Evolutionary conservation across 1,140 invertebrate genomes (phyloP).

Genomic region (Drosophila subpulchrella): DNA sequence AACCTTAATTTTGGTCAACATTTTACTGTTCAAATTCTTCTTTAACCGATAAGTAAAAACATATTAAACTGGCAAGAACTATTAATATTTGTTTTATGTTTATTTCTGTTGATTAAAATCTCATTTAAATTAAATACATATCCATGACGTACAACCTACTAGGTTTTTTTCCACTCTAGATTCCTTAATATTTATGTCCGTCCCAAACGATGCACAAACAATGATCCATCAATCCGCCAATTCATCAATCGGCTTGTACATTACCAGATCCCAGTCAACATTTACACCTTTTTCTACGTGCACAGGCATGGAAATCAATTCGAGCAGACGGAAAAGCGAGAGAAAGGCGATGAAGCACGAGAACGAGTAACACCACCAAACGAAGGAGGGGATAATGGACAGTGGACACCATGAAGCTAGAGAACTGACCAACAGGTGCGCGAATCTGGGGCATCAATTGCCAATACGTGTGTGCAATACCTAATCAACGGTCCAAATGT

Average conservation of each 20-base stretch:
- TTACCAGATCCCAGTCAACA: constrained; percentile 36
- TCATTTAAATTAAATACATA: too few relatives aligned
- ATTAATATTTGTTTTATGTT: too few relatives aligned
- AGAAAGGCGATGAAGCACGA: constrained; percentile 5
- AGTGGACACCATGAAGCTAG: not conserved
- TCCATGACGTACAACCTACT: not conserved
- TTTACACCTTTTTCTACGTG: constrained; percentile 37
- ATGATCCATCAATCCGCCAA: not conserved
- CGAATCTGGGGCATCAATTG: constrained; percentile 79
- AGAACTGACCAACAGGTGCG: constrained; percentile 63
- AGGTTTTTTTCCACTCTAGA: not conserved
- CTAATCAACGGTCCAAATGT: constrained; percentile 51
- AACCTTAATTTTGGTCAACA: not conserved
- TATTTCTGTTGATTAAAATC: too few relatives aligned
- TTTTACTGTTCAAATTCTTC: not conserved
- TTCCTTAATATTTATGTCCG: not conserved
- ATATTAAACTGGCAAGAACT: not conserved
- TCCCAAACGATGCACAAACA: not conserved
- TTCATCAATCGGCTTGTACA: constrained; percentile 17
- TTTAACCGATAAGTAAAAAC: not conserved
- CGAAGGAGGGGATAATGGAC: not conserved
- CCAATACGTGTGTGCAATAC: constrained; percentile 72
- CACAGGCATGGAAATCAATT: constrained; percentile 33
- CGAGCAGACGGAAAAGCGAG: constrained; percentile 5
- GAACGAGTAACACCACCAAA: constrained; percentile 8